Conservation (phyloP, 1,140 invertebrate species). For the Hormaphis cornu region DNA sequence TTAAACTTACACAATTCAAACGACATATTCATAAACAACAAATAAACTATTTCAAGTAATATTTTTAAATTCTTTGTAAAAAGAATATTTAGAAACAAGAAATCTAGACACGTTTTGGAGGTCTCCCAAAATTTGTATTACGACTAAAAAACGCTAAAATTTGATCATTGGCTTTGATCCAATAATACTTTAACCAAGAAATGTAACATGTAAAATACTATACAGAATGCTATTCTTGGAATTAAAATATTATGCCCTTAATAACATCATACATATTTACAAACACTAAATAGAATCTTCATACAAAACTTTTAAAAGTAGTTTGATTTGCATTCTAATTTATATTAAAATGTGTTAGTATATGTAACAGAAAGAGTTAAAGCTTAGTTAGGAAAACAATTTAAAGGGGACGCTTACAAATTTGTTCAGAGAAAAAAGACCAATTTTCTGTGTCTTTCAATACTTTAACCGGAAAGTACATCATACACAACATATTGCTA, state of each 20-base stretch:
- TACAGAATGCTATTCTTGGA: neutral
- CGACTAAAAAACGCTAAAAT: neutral
- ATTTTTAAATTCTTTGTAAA: neutral
- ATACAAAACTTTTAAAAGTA: too few relatives aligned
- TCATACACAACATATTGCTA: too few relatives aligned
- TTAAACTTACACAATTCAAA: neutral
- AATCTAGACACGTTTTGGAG: neutral
- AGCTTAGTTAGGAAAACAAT: too few relatives aligned
- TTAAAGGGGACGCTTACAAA: too few relatives aligned
- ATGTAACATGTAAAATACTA: neutral
- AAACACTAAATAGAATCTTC: too few relatives aligned
- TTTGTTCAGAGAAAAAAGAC: too few relatives aligned
- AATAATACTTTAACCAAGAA: neutral
- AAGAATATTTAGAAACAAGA: too few relatives aligned
- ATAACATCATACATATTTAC: neutral
- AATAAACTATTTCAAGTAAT: neutral
- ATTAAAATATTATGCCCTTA: neutral
- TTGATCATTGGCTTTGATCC: neutral
- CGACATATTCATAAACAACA: neutral
- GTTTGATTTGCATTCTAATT: too few relatives aligned
- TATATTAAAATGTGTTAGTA: too few relatives aligned
- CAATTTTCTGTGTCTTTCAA: too few relatives aligned
- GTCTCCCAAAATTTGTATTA: slow-evolving; percentile 13
- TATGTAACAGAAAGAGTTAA: too few relatives aligned
- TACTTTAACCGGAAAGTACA: too few relatives aligned